Conservation (phyloP, 2,113 vertebrate genomes). For the Vulpes ferrilata region DNA sequence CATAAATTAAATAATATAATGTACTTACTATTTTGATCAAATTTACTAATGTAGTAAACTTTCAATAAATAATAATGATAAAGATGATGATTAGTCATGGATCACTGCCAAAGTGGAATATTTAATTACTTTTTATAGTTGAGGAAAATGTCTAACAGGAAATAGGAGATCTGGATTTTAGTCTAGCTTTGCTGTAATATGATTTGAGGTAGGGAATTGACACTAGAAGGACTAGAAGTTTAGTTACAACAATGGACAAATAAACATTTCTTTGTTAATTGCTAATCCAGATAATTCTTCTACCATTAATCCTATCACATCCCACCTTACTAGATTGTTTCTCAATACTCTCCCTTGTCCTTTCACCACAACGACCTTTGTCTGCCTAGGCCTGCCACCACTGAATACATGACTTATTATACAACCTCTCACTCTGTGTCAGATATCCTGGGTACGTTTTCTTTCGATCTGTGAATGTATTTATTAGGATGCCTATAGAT, state of each 20-base stretch:
- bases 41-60: neutral
- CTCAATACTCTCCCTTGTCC: neutral
- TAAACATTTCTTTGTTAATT: neutral
- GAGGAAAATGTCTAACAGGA: neutral
- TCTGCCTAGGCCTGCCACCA: neutral
- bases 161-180: neutral
- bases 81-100: neutral
- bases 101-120: neutral
- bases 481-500: constrained; percentile 13
- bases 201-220: neutral
- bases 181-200: neutral
- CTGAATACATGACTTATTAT: neutral
- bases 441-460: neutral
- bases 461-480: neutral
- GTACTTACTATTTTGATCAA: neutral
- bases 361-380: neutral
- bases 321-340: neutral
- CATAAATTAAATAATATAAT: neutral
- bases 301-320: neutral
- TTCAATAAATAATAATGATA: neutral
- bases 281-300: neutral
- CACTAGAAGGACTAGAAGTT: neutral
- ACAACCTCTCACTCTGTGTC: neutral
- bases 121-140: neutral
- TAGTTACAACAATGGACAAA: neutral